phyloP scores from a whole-genome alignment of 2,888 invertebrate genomes.

The Melipona beecheii region DNA sequence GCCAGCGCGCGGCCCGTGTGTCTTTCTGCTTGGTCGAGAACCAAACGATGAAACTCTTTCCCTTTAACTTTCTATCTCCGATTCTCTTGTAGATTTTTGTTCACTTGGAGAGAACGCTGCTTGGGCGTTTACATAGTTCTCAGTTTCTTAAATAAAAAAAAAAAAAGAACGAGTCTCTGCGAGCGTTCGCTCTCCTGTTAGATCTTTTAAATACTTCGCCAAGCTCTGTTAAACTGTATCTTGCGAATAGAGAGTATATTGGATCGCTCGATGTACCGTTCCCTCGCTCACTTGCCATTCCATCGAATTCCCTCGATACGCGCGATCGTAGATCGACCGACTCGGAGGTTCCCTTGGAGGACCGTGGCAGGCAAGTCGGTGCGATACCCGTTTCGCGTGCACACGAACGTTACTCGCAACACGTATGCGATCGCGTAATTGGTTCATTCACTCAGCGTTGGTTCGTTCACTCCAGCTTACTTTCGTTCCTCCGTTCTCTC shows the following conservation, averaged over 20 bases:
- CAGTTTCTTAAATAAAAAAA: too few relatives aligned
- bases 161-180: too few relatives aligned
- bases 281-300: background rate
- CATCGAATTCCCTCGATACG: background rate
- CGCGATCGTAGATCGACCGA: background rate
- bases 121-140: too few relatives aligned
- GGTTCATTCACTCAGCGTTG: conserved; percentile 71
- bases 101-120: too few relatives aligned
- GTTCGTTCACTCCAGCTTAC: conserved; percentile 57
- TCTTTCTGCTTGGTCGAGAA: background rate
- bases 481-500: conserved; percentile 46
- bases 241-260: background rate
- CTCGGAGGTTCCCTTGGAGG: conserved; percentile 10
- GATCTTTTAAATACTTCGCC: too few relatives aligned
- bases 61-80: too few relatives aligned
- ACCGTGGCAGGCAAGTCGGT: too few relatives aligned
- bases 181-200: too few relatives aligned
- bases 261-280: conserved; percentile 9
- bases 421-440: conserved; percentile 38
- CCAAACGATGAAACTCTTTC: background rate
- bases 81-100: too few relatives aligned
- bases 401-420: background rate
- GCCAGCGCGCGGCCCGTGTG: background rate
- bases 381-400: too few relatives aligned
- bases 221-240: background rate